Conservation (phyloP, 2,888 invertebrate genomes). For the Tetanocera ferruginea region DNA sequence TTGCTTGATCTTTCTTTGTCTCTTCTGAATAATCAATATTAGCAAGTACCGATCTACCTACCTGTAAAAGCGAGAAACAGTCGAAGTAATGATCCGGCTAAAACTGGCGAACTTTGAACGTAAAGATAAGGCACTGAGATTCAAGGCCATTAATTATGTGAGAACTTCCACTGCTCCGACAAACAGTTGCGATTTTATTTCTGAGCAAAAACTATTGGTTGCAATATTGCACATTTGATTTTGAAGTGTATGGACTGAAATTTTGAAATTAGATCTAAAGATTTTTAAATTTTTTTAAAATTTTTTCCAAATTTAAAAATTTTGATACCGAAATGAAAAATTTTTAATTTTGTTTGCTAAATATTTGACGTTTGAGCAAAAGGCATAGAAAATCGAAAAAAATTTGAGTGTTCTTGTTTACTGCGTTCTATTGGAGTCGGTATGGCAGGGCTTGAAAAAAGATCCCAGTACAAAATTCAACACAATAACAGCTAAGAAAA, state of each 20-base stretch:
- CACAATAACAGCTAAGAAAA: too few species aligned
- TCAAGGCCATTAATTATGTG: neutral
- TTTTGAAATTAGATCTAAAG: neutral
- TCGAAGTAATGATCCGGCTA: neutral
- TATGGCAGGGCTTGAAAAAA: neutral
- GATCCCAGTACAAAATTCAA: too few species aligned
- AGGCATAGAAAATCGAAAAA: neutral
- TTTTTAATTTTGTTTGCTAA: neutral
- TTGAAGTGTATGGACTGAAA: neutral
- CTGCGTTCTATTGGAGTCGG: neutral
- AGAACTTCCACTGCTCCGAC: neutral
- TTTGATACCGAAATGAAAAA: neutral
- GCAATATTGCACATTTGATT: conserved; percentile 8
- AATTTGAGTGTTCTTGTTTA: neutral
- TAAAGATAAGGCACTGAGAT: neutral
- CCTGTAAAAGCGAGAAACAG: neutral
- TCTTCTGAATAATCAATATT: too few species aligned
- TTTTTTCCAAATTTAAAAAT: neutral
- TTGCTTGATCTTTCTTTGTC: too few species aligned
- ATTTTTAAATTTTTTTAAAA: neutral
- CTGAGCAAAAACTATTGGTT: neutral
- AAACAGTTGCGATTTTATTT: neutral
- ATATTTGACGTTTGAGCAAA: neutral
- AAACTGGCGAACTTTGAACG: neutral
- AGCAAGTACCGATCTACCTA: neutral